Evolutionary conservation across 2,113 vertebrate species (phyloP).

Genomic region (Xenopus borealis): DNA sequence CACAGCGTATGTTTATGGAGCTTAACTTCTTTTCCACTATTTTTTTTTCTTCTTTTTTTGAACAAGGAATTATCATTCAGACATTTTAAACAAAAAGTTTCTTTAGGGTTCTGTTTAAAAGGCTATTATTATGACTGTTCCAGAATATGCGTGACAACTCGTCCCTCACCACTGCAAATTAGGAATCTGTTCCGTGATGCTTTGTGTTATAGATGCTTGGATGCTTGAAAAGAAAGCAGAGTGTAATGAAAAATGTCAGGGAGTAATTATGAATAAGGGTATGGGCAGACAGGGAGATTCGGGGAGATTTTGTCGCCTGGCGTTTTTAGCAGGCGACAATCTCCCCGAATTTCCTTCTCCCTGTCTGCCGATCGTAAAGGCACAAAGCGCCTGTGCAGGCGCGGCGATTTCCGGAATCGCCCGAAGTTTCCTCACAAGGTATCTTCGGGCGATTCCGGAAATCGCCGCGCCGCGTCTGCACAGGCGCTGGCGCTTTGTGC

Average conservation of each 20-base stretch:
- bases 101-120: conserved; percentile 4
- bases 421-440: too few species aligned
- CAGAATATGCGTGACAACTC: conserved; percentile 37
- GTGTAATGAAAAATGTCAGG: background rate
- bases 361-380: too few species aligned
- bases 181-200: conserved; percentile 17
- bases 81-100: background rate
- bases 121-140: conserved; percentile 6
- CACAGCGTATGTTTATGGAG: background rate
- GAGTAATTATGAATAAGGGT: too few species aligned
- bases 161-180: conserved; percentile 28
- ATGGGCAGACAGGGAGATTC: too few species aligned
- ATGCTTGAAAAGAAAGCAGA: background rate
- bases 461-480: too few species aligned
- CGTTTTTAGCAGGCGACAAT: too few species aligned
- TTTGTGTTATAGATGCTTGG: background rate
- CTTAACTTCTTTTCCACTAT: conserved; percentile 3
- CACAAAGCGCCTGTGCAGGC: too few species aligned
- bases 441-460: too few species aligned
- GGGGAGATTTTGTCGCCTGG: too few species aligned
- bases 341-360: too few species aligned
- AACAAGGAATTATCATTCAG: conserved; percentile 10
- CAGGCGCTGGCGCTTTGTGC: too few species aligned
- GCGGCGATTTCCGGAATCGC: too few species aligned
- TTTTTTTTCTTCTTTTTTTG: background rate